Percentiles rank a stretch among this genome's conserved stretches.
Conservation (phyloP, 2,113 vertebrate species). For the Chinchilla lanigera region DNA sequence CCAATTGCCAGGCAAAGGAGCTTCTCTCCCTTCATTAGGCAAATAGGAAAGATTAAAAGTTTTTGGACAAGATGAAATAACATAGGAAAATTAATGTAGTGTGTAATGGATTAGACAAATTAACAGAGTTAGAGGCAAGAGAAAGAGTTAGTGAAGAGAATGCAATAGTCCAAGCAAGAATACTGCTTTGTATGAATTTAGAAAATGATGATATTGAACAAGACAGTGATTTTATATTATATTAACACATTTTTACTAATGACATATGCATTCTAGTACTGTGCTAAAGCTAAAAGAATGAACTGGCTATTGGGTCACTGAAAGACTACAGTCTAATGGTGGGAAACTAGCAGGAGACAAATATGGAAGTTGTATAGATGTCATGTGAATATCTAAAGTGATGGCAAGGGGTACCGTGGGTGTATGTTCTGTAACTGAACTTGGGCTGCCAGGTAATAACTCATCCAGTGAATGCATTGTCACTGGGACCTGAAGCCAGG, state of each 20-base stretch:
- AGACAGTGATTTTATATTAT: not conserved
- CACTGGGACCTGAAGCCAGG: not conserved
- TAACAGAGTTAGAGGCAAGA: not conserved
- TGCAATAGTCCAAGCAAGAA: not conserved
- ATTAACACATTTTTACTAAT: not conserved
- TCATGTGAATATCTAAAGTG: not conserved
- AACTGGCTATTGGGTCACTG: not conserved
- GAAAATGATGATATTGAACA: not conserved
- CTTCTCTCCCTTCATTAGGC: not conserved
- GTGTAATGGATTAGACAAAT: slow-evolving; percentile 9
- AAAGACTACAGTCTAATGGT: not conserved
- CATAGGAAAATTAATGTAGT: slow-evolving; percentile 40
- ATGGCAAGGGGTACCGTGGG: not conserved
- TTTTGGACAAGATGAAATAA: slow-evolving; percentile 47
- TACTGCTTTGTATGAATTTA: not conserved
- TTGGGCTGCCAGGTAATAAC: not conserved
- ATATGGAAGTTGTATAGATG: not conserved
- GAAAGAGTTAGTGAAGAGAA: not conserved
- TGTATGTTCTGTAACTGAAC: not conserved
- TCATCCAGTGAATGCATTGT: not conserved
- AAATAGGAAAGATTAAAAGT: not conserved
- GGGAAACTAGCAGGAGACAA: not conserved
- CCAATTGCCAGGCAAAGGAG: not conserved
- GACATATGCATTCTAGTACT: not conserved
- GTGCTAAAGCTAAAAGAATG: not conserved